Percentiles rank a stretch among this genome's conserved stretches.
Conservation (phyloP, 2,113 vertebrate genomes). For the Agelaius tricolor region DNA sequence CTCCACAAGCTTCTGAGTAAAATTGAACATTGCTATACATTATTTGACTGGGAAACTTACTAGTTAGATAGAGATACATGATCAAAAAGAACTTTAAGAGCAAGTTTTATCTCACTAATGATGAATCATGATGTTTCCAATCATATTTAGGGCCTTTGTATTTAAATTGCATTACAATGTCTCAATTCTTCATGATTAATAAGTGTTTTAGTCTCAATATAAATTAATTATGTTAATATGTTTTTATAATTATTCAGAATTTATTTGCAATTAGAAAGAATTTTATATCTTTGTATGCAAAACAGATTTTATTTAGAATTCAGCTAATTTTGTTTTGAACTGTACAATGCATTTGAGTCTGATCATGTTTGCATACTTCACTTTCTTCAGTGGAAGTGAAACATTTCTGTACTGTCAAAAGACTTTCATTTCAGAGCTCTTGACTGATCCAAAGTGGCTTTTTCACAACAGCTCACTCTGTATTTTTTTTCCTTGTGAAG, state of each 20-base stretch:
- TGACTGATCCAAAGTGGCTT: background rate
- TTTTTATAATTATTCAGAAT: background rate
- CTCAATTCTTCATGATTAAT: slow-evolving; percentile 18
- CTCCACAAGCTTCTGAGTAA: background rate
- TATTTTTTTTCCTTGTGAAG: background rate
- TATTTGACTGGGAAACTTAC: background rate
- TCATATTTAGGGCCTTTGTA: background rate
- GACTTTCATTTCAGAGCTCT: background rate
- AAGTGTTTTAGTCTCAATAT: background rate
- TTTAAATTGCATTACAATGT: background rate
- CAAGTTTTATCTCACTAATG: background rate
- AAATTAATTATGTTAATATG: background rate
- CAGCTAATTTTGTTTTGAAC: background rate
- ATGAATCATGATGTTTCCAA: background rate
- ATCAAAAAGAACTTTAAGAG: background rate
- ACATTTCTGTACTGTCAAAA: background rate
- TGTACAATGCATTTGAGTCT: background rate
- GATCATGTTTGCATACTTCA: background rate
- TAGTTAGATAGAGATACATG: background rate
- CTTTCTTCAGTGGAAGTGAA: background rate
- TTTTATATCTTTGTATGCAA: background rate
- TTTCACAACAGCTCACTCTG: background rate
- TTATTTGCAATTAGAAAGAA: background rate
- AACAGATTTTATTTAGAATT: background rate
- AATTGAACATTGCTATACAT: background rate